Evolutionary conservation across 1,140 invertebrate species (phyloP), one percentile per base, ranked within the genome.

Genomic region (Macrosteles quadrilineatus): DNA sequence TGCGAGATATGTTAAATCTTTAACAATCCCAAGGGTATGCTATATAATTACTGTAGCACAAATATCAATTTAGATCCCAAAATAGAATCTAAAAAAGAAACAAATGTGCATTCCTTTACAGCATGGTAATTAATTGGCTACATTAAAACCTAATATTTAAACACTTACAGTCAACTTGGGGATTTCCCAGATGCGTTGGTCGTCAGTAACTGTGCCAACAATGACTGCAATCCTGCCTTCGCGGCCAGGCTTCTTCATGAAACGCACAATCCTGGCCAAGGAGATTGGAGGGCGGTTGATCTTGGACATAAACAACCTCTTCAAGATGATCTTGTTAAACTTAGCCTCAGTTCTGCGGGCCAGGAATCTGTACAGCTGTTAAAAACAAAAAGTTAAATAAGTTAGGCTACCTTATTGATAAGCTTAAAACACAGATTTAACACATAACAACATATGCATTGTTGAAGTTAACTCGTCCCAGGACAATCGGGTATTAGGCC

Each of bases 231-330:
- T 94, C 77, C 95, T 92, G 25, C 90, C 88, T 76, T 96, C 90
- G 73, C 95, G 90, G 3, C 88, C 89, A 40, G 90, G 87, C 77
- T 95, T 94, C 80, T 94, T 96, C 91, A 96, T 93, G 73, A 92
- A 87, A 67, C 91, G 86, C 2, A 85, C 89, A 75, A 99, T 80
- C 71, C 92, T 88, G 31, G 95, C 91, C 70, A 99, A 75, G 2
- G 96, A 97, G 75, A 99, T 87, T 73, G 97, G 97, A 70, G 97
- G 95, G 57, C 92, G 85, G 83, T 99, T 91, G 75, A 91, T 98
- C 79, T 90, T 92, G 78, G 96, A 97, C 98, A 99, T 99, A 82
- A 97, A 99, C 73, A 99, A 84, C 73, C 98, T 87, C 78, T 91
- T 95, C 77, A 99, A 80, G 50, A 99, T 87, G 73, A 99, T 97